Conservation (phyloP, 2,797 vertebrate genomes). For the Parauchenoglanis ngamensis region DNA sequence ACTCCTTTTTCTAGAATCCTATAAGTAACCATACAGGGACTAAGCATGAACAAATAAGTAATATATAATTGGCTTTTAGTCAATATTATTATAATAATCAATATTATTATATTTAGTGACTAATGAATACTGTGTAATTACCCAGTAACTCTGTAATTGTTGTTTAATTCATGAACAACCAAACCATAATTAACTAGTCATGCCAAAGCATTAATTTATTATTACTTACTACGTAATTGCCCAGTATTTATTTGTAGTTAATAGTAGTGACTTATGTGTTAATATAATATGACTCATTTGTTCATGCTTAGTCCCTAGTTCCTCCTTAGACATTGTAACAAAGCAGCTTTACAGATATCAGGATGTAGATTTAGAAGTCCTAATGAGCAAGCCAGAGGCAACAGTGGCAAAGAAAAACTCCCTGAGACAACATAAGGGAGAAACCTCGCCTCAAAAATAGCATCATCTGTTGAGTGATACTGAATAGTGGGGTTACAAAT, state of each 20-base stretch:
- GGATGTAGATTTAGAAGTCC: not conserved
- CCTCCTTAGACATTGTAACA: not conserved
- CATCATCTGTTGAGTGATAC: not conserved
- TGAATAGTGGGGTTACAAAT: not conserved
- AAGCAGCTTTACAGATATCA: not conserved
- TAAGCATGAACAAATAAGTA: not conserved
- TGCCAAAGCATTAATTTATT: conserved; percentile 8
- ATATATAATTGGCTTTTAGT: not conserved
- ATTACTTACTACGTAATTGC: conserved; percentile 12
- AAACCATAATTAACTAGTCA: not conserved
- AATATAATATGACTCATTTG: not conserved
- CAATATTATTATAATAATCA: not conserved
- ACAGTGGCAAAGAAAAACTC: not conserved
- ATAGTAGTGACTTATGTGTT: not conserved
- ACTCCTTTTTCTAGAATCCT: not conserved
- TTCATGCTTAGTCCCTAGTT: not conserved
- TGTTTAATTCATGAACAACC: conserved; percentile 1
- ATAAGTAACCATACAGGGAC: not conserved
- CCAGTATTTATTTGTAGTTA: conserved; percentile 9
- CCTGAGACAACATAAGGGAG: not conserved
- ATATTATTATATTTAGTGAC: not conserved
- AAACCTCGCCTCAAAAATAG: not conserved
- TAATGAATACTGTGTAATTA: conserved; percentile 7
- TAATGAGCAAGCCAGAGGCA: conserved; percentile 13
- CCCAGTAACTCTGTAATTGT: not conserved